Base-by-base conservation (phyloP, 2,888 invertebrate genomes). In the Physocephala rufipes region DNA sequence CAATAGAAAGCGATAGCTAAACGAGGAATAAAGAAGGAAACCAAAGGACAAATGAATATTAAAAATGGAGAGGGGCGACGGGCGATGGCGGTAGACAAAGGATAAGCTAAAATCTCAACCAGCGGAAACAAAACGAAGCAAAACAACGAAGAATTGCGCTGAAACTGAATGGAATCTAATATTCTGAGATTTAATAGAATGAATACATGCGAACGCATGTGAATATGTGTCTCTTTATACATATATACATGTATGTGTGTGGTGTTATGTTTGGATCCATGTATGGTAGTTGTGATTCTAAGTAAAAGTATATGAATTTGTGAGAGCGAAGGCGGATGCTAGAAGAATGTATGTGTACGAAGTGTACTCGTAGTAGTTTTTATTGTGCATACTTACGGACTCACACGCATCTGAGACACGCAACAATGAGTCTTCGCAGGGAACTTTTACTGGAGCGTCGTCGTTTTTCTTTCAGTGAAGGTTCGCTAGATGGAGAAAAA, bases 341-440 rank as follows among this genome's bases (percentile, higher is more conserved):
- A n/a, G n/a, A n/a, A n/a, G n/a, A n/a, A n/a, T n/a, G n/a, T n/a
- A n/a, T n/a, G n/a, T n/a, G 58, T 15, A 36, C 36, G 36, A 36
- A 4, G 64, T 28, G 49, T 64, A 47, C 19, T n/a, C n/a, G n/a
- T 43, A 24, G 16, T 59, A 47, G 58, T 45, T 58, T 47, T 58
- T 58, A 67, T 67, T 67, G 59, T 58, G 67, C 58, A 28, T 58
- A 67, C 55, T 15, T 16, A 63, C 1, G 13, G 21, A 43, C 45
- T 43, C 7, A 58, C 58, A 4, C 26, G n/a, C n/a, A n/a, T n/a
- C n/a, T n/a, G n/a, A 58, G 13, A 21, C 58, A 5, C 24, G 28
- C 3, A 16, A 21, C n/a, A n/a, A n/a, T n/a, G n/a, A n/a, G n/a
- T n/a, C n/a, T n/a, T n/a, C n/a, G n/a, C n/a, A n/a, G n/a, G n/a